phyloP scores from a whole-genome alignment of 1,140 invertebrate genomes.

The Penaeus chinensis region DNA sequence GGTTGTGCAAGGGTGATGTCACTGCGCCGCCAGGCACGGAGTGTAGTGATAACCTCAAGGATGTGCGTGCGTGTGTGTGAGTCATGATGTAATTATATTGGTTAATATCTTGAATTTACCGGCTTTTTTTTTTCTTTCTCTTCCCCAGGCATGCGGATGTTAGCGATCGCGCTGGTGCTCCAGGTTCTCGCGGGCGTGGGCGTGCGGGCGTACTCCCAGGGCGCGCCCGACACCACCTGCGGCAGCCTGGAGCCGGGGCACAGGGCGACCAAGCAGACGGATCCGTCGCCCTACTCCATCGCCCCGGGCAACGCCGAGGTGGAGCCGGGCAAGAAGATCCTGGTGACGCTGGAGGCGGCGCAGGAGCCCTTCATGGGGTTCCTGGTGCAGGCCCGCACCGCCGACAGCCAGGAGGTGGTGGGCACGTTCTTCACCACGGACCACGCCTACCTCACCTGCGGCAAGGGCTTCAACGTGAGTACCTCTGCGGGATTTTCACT shows the following conservation, averaged over 20 bases:
- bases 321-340: constrained; percentile 24
- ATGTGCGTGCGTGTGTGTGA: too few species aligned
- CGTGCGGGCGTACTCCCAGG: constrained; percentile 21
- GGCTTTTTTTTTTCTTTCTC: neutral
- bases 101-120: neutral
- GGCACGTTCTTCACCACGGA: constrained; percentile 49
- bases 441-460: constrained; percentile 52
- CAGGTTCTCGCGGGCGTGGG: neutral
- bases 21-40: too few species aligned
- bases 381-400: constrained; percentile 25
- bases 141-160: neutral
- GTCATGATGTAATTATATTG: too few species aligned
- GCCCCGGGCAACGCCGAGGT: constrained; percentile 24
- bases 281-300: constrained; percentile 35
- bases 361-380: constrained; percentile 28
- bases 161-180: neutral
- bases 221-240: constrained; percentile 47
- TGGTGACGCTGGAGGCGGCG: constrained; percentile 32
- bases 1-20: too few species aligned
- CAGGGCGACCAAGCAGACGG: neutral
- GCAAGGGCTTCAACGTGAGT: constrained; percentile 53
- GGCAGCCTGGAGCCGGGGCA: constrained; percentile 7
- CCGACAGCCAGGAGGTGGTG: constrained; percentile 31
- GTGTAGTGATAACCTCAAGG: too few species aligned
- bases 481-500: neutral